Evolutionary conservation across 1,140 invertebrate genomes (phyloP).

Genomic region (Dinoponera quadriceps): DNA sequence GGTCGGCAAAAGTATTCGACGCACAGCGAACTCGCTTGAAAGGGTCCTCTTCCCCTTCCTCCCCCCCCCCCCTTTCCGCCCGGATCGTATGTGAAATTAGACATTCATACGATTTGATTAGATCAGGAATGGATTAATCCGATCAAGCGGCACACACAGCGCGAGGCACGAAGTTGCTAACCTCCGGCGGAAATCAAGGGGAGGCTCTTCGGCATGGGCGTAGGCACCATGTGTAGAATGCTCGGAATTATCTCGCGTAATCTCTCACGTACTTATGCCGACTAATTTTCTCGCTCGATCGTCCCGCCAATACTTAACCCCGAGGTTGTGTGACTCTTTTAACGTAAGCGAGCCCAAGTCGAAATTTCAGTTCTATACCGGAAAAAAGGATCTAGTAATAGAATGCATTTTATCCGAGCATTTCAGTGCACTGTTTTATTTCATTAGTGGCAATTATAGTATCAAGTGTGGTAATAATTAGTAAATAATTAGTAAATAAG

Average conservation of each 20-base stretch:
- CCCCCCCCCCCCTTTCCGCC: neutral
- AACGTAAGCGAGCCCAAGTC: too few relatives aligned
- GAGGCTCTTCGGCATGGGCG: conserved; percentile 48
- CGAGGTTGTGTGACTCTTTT: too few relatives aligned
- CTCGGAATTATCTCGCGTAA: neutral
- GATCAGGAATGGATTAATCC: conserved; percentile 73
- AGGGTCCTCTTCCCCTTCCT: too few relatives aligned
- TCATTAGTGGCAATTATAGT: too few relatives aligned
- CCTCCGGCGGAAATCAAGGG: conserved; percentile 69
- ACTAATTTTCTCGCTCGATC: too few relatives aligned
- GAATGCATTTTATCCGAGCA: too few relatives aligned
- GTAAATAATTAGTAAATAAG: too few relatives aligned
- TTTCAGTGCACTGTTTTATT: too few relatives aligned
- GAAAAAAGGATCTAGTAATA: too few relatives aligned
- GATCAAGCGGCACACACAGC: conserved; percentile 65
- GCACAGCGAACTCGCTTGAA: neutral
- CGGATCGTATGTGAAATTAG: conserved; percentile 70
- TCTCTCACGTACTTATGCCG: neutral
- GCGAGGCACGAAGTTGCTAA: conserved; percentile 64
- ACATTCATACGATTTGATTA: conserved; percentile 72
- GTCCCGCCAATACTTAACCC: too few relatives aligned
- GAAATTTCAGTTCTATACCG: too few relatives aligned
- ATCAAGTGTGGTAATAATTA: too few relatives aligned
- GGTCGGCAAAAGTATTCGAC: conserved; percentile 30
- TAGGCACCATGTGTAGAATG: conserved; percentile 39